Conservation (phyloP, 1,140 invertebrate genomes). For the Diachasmimorpha longicaudata region DNA sequence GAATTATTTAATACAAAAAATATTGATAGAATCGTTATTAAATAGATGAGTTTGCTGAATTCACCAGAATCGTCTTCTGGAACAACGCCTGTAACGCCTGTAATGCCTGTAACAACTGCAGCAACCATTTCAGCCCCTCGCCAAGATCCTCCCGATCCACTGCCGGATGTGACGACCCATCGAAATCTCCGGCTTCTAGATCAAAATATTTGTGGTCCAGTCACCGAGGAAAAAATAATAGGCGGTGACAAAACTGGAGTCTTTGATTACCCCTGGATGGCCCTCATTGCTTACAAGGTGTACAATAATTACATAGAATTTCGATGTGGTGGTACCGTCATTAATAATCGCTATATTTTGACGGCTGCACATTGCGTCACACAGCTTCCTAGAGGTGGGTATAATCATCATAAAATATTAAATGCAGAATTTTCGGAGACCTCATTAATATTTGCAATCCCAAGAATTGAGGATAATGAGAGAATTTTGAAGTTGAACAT, state of each 20-base stretch:
- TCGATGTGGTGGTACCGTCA: conserved; percentile 68
- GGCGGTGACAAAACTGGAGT: conserved; percentile 66
- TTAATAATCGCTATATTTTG: conserved; percentile 67
- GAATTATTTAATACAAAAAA: no score
- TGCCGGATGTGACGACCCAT: conserved; percentile 63
- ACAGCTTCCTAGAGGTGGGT: conserved; percentile 44
- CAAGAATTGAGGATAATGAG: no score
- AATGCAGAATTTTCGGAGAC: not conserved
- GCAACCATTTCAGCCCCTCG: not conserved
- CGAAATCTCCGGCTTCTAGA: conserved; percentile 63
- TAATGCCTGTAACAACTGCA: no score
- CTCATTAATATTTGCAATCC: no score
- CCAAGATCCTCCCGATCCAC: not conserved
- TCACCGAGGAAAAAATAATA: conserved; percentile 59
- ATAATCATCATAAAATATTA: not conserved
- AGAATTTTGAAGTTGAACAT: no score
- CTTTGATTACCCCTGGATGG: conserved; percentile 74
- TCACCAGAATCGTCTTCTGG: no score
- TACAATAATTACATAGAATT: conserved; percentile 54
- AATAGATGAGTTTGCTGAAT: no score
- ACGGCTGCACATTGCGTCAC: conserved; percentile 72
- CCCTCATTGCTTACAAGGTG: conserved; percentile 64
- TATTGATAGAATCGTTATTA: no score
- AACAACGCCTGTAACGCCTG: no score
- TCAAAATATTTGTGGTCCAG: conserved; percentile 50